Percentiles rank a stretch among this genome's conserved stretches.
These are phyloP conservation scores for Campopleginae sp. DNA, from an alignment of 2,888 invertebrate genomes.

Conservation along the genomic window DNA sequence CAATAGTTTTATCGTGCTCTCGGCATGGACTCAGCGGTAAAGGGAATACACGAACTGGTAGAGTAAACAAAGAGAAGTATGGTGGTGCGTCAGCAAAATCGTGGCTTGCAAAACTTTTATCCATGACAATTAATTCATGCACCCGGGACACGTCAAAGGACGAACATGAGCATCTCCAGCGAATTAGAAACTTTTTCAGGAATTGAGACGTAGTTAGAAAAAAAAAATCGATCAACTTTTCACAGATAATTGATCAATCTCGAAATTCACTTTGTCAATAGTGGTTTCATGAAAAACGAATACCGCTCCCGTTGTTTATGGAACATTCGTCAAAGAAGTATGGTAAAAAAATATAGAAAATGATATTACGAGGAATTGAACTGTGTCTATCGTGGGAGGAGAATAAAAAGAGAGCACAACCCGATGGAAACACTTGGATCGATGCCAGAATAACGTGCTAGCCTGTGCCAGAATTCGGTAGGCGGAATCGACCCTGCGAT, in stretches of 20 bases:
- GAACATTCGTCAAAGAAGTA: not conserved
- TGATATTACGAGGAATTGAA: constrained; percentile 4
- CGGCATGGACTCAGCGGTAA: not conserved
- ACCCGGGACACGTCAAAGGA: too few relatives aligned
- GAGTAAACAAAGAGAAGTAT: not conserved
- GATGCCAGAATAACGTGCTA: constrained; percentile 74
- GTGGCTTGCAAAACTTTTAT: not conserved
- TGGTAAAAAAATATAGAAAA: not conserved
- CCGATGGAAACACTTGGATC: constrained; percentile 73
- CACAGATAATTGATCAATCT: not conserved
- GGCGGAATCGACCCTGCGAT: constrained; percentile 66
- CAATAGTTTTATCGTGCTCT: not conserved
- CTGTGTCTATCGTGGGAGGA: not conserved
- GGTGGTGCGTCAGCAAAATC: not conserved
- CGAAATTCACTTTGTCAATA: not conserved
- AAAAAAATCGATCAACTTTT: not conserved
- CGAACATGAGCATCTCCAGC: too few relatives aligned
- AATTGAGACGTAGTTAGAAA: not conserved
- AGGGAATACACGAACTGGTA: not conserved
- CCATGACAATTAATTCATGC: not conserved
- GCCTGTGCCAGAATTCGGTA: constrained; percentile 73
- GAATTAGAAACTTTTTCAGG: not conserved
- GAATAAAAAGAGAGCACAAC: not conserved
- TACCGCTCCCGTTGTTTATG: not conserved
- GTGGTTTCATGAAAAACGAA: too few relatives aligned